Percentiles rank a stretch among this genome's conserved stretches.
Evolutionary conservation across 2,888 invertebrate genomes (phyloP).

Genomic region (Parnassius apollo): DNA sequence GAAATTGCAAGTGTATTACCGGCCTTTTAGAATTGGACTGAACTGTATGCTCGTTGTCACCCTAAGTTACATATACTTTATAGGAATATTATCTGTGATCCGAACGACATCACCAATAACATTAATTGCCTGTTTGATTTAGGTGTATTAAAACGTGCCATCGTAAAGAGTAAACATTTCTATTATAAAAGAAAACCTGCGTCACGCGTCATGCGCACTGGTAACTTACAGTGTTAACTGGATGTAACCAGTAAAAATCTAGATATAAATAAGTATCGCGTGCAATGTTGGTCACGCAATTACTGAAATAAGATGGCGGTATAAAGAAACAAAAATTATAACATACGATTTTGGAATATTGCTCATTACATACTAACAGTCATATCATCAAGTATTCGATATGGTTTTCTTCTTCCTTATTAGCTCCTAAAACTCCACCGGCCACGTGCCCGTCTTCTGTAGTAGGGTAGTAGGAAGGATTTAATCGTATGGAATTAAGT

Average conservation of each 20-base stretch:
- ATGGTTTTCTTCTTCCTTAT: too few relatives aligned
- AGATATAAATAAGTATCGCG: conserved; percentile 7
- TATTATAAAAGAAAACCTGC: conserved; percentile 1
- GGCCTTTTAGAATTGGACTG: too few relatives aligned
- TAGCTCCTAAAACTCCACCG: too few relatives aligned
- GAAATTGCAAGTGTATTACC: too few relatives aligned
- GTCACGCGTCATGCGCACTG: conserved; percentile 6
- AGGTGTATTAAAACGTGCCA: background rate
- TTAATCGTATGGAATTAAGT: too few relatives aligned
- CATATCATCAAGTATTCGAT: too few relatives aligned
- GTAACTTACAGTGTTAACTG: conserved; percentile 3
- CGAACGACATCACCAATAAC: background rate
- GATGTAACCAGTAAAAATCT: conserved; percentile 4
- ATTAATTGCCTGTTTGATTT: background rate
- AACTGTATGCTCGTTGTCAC: too few relatives aligned
- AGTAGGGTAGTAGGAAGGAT: too few relatives aligned
- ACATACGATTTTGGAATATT: background rate
- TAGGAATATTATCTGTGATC: too few relatives aligned
- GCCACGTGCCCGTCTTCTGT: too few relatives aligned
- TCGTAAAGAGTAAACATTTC: conserved; percentile 1
- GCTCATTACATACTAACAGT: too few relatives aligned
- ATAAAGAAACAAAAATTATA: background rate
- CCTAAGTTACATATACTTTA: too few relatives aligned
- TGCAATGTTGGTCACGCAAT: background rate
- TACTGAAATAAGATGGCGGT: conserved; percentile 3